phyloP scores from a whole-genome alignment of 2,888 invertebrate species.

The Lycophotia porphyrea region DNA sequence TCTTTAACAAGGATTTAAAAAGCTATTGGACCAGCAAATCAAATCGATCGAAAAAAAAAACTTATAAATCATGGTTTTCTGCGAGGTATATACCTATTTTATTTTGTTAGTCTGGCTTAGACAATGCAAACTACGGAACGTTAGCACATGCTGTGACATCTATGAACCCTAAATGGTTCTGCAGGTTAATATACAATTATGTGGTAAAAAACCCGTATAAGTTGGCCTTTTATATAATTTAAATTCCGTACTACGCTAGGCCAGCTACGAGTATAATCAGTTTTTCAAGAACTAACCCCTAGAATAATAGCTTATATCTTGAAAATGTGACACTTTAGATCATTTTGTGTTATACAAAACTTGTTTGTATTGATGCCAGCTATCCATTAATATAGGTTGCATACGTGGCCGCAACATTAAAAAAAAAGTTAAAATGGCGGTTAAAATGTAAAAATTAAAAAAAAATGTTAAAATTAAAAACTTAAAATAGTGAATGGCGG shows the following conservation, averaged over 20 bases:
- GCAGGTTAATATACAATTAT: neutral
- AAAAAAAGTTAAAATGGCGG: too few relatives aligned
- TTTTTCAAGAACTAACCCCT: neutral
- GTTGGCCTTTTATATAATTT: neutral
- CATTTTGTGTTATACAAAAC: too few relatives aligned
- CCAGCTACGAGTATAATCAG: neutral
- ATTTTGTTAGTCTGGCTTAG: conserved; percentile 18
- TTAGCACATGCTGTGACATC: conserved; percentile 21
- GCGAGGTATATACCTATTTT: conserved; percentile 1
- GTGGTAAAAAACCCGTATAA: neutral
- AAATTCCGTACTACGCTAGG: neutral
- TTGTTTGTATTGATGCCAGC: too few relatives aligned
- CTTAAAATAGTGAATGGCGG: too few relatives aligned
- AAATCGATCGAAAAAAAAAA: conserved; percentile 37
- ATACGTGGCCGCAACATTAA: too few relatives aligned
- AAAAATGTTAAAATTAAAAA: too few relatives aligned
- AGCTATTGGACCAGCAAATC: conserved; percentile 12
- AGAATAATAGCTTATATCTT: too few relatives aligned
- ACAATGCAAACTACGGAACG: conserved; percentile 32
- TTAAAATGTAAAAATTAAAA: too few relatives aligned
- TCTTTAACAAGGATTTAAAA: neutral
- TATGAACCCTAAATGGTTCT: neutral
- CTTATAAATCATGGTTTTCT: conserved; percentile 38
- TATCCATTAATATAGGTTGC: too few relatives aligned
- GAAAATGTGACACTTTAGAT: too few relatives aligned